Conservation (phyloP, 1,140 invertebrate genomes). For the Laupala kohalensis region DNA sequence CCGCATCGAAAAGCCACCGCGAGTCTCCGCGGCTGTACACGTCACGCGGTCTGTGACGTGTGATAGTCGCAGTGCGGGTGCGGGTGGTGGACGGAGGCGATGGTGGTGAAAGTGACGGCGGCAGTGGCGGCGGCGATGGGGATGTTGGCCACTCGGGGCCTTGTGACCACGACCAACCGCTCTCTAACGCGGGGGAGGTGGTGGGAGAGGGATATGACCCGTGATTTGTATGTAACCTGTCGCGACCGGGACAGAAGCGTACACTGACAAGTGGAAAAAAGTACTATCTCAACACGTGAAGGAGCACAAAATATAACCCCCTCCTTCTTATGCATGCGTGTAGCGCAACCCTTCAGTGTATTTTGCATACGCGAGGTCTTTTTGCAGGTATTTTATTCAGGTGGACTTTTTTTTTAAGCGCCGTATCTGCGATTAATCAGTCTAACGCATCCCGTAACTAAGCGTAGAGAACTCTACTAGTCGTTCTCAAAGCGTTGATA, state of each 20-base stretch:
- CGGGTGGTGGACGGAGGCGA: not conserved
- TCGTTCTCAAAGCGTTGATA: not conserved
- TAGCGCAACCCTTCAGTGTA: not conserved
- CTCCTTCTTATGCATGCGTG: not conserved
- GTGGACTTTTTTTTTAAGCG: not conserved
- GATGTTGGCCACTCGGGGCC: too few relatives aligned
- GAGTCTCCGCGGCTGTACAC: too few relatives aligned
- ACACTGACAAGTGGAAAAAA: not conserved
- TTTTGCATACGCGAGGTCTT: not conserved
- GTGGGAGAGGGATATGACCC: not conserved
- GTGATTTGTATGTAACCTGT: not conserved
- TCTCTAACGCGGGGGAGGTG: too few relatives aligned
- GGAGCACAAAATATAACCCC: not conserved
- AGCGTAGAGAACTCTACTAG: not conserved
- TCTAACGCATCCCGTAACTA: not conserved
- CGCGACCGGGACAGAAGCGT: not conserved
- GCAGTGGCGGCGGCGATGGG: not conserved
- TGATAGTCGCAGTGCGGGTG: not conserved
- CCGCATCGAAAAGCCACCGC: not conserved
- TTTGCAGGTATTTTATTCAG: not conserved
- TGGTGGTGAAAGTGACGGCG: not conserved
- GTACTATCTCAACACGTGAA: not conserved
- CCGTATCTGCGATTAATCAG: not conserved
- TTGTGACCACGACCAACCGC: too few relatives aligned
- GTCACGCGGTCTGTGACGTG: not conserved